Evolutionary conservation across 2,888 invertebrate species (phyloP), one percentile per base, ranked within the genome.

Genomic region (Scaptomyza flava): DNA sequence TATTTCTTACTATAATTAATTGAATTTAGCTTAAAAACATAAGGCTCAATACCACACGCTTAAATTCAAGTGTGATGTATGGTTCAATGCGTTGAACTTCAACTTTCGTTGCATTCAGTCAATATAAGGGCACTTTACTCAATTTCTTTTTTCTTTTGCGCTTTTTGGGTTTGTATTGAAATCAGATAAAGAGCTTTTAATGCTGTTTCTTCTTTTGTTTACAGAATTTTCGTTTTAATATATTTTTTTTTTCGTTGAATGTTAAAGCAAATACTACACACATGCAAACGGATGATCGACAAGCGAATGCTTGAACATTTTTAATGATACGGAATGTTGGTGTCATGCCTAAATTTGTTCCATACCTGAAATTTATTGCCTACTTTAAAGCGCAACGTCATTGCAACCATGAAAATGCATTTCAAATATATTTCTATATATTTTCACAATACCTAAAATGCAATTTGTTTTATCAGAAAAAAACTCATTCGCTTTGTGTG

Each of bases 331-430:
- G 31, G 3, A 31, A 9, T 27, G 27, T 27, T 27, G 27, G 6
- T 1, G 27, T 27, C 23, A 27, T 27, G 6, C 17, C 9, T 3
- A 3, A 41, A 9, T 14, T 41, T 9, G 1, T 17, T 17, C 8
- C 2, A 9, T 17, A 9, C 11, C 27, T 6, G 3, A 6, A 42
- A 42, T 5, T 5, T 1, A 20, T 48, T 48, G 48, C 48, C 20
- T 48, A 48, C 48, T 34, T 48, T 33, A 20, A 3, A 17, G 33
- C 47, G 31, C 47, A 48, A 27, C 6, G 27, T 27, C 27, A 27
- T 27, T 6, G 27, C 27, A 27, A 27, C 3, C 27, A 27, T 27
- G 27, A 27, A 33, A 34, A 34, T 12, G 0, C 34, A 34, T 6
- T 34, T 12, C 34, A 12, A 12, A 5, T 6, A 12, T 1, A 4